Evolutionary conservation across 2,113 vertebrate species (phyloP).

Genomic region (Datnioides undecimradiatus): DNA sequence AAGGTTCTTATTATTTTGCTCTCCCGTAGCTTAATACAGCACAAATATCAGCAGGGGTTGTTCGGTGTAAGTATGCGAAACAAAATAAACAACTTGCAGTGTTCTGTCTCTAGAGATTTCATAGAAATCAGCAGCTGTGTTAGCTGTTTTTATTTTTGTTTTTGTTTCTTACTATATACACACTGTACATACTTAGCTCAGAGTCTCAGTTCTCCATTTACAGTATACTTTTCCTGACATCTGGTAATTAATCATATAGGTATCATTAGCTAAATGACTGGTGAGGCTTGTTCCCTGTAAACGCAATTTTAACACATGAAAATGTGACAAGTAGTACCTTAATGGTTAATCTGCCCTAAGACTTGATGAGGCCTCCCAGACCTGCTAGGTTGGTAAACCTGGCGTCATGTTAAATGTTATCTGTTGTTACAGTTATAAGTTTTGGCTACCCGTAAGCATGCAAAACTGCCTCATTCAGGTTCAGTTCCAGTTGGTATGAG

Average conservation of each 20-base stretch:
- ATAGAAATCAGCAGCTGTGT: background rate
- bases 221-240: background rate
- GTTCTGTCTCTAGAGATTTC: slow-evolving; percentile 24
- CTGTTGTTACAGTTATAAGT: background rate
- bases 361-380: background rate
- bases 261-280: background rate
- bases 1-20: slow-evolving; percentile 2
- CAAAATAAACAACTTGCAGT: slow-evolving; percentile 27
- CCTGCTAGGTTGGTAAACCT: background rate
- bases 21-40: background rate
- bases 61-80: slow-evolving; percentile 31
- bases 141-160: slow-evolving; percentile 16
- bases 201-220: slow-evolving; percentile 21
- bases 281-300: background rate
- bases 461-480: slow-evolving; percentile 6
- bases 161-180: background rate
- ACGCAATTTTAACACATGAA: background rate
- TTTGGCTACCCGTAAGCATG: background rate
- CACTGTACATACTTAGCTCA: slow-evolving; percentile 2
- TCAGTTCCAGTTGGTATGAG: slow-evolving; percentile 17
- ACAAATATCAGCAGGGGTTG: slow-evolving; percentile 21
- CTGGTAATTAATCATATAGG: slow-evolving; percentile 1
- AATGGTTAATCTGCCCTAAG: background rate
- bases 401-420: background rate
- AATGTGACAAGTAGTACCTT: background rate